Conservation (phyloP, 2,888 invertebrate genomes). For the Trichopoda pennipes region DNA sequence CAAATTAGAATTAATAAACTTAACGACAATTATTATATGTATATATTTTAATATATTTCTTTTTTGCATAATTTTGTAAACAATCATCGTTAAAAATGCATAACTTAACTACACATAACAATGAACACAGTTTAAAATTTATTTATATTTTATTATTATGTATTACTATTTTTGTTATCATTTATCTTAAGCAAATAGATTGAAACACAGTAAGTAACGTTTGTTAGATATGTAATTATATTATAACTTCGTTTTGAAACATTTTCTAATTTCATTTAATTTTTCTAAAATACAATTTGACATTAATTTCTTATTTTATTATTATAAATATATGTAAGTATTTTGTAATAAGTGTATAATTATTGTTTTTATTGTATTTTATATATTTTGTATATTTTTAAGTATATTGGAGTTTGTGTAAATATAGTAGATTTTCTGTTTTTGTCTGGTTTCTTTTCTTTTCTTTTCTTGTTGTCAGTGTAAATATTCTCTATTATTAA, state of each 20-base stretch:
- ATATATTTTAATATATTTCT: not conserved
- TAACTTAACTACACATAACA: conserved; percentile 56
- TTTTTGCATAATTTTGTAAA: conserved; percentile 3
- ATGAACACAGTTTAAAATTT: conserved; percentile 61
- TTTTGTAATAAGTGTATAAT: conserved; percentile 20
- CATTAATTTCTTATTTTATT: conserved; percentile 26
- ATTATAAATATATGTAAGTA: too few species aligned
- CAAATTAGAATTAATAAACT: conserved; percentile 33
- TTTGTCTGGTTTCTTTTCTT: not conserved
- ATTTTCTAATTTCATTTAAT: conserved; percentile 31
- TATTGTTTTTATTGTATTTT: not conserved
- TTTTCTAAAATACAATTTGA: conserved; percentile 24
- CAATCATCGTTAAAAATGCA: conserved; percentile 28
- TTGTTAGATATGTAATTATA: conserved; percentile 9
- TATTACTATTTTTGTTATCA: not conserved
- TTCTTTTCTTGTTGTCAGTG: not conserved
- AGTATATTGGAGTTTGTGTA: not conserved
- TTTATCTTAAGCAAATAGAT: conserved; percentile 55
- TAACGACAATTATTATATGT: conserved; percentile 29
- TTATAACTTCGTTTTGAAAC: conserved; percentile 41
- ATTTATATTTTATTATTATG: too few species aligned
- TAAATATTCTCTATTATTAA: conserved; percentile 27
- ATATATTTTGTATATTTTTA: conserved; percentile 33
- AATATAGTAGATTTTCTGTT: conserved; percentile 27
- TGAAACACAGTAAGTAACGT: conserved; percentile 64